These are phyloP conservation scores for Drosophila anceps DNA, from an alignment of 2,888 invertebrate genomes.

Conservation along the genomic window DNA sequence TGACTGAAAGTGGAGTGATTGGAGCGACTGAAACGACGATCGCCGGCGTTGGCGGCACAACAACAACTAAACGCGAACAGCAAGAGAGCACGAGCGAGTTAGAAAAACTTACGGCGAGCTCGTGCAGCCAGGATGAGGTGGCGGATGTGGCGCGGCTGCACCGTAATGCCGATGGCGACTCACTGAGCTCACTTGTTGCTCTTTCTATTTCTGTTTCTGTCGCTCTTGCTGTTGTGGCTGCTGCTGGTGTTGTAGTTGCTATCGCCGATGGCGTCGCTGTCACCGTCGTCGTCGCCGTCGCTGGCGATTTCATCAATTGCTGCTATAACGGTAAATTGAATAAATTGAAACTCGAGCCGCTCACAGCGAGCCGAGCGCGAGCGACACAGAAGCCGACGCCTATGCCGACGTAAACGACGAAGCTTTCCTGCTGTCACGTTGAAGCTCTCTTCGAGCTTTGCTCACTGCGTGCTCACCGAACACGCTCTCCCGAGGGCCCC, in stretches of 20 bases:
- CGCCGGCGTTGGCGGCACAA: conserved; percentile 47
- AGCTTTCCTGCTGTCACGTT: conserved; percentile 56
- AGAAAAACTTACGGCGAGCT: conserved; percentile 59
- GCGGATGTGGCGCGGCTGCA: conserved; percentile 61
- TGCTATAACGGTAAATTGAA: conserved; percentile 80
- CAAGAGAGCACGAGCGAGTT: conserved; percentile 5
- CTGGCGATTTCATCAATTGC: conserved; percentile 68
- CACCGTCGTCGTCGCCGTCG: conserved; percentile 15
- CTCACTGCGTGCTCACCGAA: conserved; percentile 30
- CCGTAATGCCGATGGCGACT: conserved; percentile 47
- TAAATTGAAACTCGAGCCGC: conserved; percentile 72
- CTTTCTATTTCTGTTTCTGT: background rate
- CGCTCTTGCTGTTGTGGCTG: background rate
- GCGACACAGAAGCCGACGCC: conserved; percentile 5
- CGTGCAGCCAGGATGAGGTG: conserved; percentile 73
- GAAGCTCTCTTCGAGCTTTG: conserved; percentile 75
- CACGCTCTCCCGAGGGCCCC: conserved; percentile 39
- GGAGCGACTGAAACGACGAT: conserved; percentile 34
- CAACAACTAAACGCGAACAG: conserved; percentile 60
- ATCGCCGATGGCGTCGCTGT: conserved; percentile 17
- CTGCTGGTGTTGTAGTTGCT: conserved; percentile 14
- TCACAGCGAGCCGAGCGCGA: conserved; percentile 26
- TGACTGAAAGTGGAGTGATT: conserved; percentile 32
- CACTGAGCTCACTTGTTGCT: conserved; percentile 35
- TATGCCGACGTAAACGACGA: conserved; percentile 21